These are phyloP conservation scores for Hydrolagus colliei DNA, from an alignment of 2,797 vertebrate species.

Conservation along the genomic window DNA sequence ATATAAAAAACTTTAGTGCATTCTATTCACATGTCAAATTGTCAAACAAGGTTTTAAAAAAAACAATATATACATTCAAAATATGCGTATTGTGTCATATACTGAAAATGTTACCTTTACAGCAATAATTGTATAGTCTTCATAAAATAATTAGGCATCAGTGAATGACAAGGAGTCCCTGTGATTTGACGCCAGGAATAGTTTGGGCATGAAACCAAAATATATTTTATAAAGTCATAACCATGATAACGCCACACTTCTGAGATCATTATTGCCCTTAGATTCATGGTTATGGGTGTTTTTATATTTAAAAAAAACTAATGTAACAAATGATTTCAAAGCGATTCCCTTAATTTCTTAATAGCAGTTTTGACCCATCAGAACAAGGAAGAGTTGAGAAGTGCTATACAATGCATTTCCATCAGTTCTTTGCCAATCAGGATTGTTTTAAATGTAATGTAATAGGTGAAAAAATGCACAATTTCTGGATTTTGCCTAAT, in stretches of 20 bases:
- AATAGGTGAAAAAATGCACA: neutral
- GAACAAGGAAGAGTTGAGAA: neutral
- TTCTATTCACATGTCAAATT: neutral
- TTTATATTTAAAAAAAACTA: neutral
- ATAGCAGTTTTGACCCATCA: neutral
- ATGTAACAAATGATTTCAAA: neutral
- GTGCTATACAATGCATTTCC: neutral
- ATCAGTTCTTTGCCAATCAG: neutral
- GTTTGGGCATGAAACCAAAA: constrained; percentile 2
- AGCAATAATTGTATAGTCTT: neutral
- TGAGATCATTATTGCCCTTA: neutral
- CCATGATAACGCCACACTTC: neutral
- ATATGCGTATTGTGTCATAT: neutral
- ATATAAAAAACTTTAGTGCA: neutral
- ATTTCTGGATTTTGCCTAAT: constrained; percentile 7
- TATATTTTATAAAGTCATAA: neutral
- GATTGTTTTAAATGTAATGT: neutral
- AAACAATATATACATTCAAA: constrained; percentile 7
- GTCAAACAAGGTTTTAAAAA: constrained; percentile 24
- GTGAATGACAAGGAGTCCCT: neutral
- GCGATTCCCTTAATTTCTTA: neutral
- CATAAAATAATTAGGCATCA: constrained; percentile 1
- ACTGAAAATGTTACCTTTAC: neutral
- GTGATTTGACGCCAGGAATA: neutral
- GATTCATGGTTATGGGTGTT: neutral